A percentile compares a stretch with the other conserved stretches of the same genome.
These are phyloP conservation scores for Hololepta plana DNA, from an alignment of 2,888 invertebrate species.

Conservation along the genomic window DNA sequence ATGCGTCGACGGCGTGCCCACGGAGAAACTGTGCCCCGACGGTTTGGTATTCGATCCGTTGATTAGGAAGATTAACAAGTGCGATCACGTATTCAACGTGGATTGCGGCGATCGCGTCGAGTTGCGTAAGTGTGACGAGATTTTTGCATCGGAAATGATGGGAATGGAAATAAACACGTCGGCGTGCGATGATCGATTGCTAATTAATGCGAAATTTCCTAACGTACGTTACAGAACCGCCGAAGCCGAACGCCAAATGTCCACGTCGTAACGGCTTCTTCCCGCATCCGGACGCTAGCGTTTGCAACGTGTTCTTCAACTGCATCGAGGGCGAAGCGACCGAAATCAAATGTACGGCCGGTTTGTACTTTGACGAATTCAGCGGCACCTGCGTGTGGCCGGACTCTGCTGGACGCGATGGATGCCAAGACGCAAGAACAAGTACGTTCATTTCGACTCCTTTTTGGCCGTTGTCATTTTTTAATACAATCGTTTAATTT, in stretches of 20 bases:
- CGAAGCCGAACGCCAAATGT: slow-evolving; percentile 51
- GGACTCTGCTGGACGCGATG: slow-evolving; percentile 55
- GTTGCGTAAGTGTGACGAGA: slow-evolving; percentile 72
- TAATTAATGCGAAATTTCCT: neutral
- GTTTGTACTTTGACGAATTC: slow-evolving; percentile 78
- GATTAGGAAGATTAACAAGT: slow-evolving; percentile 76
- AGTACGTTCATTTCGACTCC: slow-evolving; percentile 20
- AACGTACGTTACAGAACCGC: slow-evolving; percentile 41
- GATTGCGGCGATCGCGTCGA: slow-evolving; percentile 79
- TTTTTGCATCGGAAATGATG: neutral
- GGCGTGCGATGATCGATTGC: neutral
- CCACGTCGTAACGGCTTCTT: slow-evolving; percentile 82
- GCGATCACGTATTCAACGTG: slow-evolving; percentile 83
- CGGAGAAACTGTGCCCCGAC: slow-evolving; percentile 67
- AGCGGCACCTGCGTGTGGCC: slow-evolving; percentile 86
- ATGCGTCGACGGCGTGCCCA: slow-evolving; percentile 53
- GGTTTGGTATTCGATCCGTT: slow-evolving; percentile 75
- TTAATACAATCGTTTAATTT: no score
- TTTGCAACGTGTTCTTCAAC: slow-evolving; percentile 76
- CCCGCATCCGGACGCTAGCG: slow-evolving; percentile 64
- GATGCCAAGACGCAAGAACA: slow-evolving; percentile 35
- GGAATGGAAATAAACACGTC: slow-evolving; percentile 1
- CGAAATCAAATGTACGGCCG: slow-evolving; percentile 70
- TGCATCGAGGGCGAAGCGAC: slow-evolving; percentile 72
- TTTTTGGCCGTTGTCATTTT: slow-evolving; percentile 7